phyloP scores from a whole-genome alignment of 2,797 vertebrate species.

The Champsocephalus gunnari region DNA sequence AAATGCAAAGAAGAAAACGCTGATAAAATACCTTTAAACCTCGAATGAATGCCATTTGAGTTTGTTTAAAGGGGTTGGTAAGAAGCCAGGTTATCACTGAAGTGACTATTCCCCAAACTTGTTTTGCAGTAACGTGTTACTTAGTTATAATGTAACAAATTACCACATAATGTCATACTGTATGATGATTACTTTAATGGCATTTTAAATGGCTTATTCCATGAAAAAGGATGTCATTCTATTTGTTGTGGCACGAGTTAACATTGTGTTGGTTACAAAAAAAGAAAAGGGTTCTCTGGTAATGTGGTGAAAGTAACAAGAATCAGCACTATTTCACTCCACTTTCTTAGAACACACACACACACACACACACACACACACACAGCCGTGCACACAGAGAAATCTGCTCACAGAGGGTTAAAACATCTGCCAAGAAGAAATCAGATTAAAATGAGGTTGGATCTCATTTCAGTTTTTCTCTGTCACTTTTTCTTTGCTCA shows the following conservation, averaged over 20 bases:
- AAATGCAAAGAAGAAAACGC: constrained; percentile 11
- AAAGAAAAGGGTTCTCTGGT: constrained; percentile 10
- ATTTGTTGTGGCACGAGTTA: constrained; percentile 10
- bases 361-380: neutral
- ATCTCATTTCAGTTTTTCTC: constrained; percentile 75
- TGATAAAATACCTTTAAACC: neutral
- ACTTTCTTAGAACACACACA: neutral
- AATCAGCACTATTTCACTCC: constrained; percentile 37
- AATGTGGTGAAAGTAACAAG: constrained; percentile 23
- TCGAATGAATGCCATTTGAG: neutral
- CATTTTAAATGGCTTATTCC: no score
- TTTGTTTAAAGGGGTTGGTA: neutral
- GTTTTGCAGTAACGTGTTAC: no score
- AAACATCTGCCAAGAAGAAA: constrained; percentile 76
- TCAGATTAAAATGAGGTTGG: constrained; percentile 79
- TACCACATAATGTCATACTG: neutral
- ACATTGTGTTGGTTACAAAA: neutral
- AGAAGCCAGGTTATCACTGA: neutral
- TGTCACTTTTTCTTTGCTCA: constrained; percentile 72
- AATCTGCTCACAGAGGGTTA: constrained; percentile 64
- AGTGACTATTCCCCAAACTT: neutral
- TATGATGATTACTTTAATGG: no score
- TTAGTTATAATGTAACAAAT: no score
- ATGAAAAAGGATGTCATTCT: neutral
- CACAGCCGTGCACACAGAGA: neutral